These are phyloP conservation scores for Eulemur coronatus DNA, from an alignment of 2,797 vertebrate genomes.

Conservation along the genomic window DNA sequence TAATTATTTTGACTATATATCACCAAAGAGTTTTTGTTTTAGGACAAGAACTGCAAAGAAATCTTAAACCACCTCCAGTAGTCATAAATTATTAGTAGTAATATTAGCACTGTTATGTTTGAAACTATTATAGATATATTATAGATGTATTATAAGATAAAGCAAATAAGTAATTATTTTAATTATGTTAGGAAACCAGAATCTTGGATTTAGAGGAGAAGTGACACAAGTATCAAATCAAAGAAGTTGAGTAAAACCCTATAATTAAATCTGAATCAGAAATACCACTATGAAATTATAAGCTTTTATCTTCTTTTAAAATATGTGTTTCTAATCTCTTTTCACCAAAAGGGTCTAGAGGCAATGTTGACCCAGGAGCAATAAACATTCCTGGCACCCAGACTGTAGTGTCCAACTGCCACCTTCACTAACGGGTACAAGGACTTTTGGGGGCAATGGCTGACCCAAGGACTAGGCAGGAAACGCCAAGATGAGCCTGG, in stretches of 20 bases:
- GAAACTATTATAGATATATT: background rate
- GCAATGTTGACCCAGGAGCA: background rate
- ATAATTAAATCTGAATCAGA: background rate
- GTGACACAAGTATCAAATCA: background rate
- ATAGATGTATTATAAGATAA: background rate
- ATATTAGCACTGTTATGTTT: background rate
- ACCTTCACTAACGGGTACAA: background rate
- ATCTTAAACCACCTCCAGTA: background rate
- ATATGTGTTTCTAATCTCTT: background rate
- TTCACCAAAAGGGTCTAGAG: background rate
- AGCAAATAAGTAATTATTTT: background rate
- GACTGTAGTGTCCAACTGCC: background rate
- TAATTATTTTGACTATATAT: background rate
- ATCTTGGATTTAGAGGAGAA: background rate
- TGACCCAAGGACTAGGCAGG: background rate
- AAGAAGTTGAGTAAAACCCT: background rate
- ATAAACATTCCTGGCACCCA: background rate
- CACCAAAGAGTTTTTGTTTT: background rate
- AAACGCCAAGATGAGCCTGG: background rate
- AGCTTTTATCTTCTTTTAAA: background rate
- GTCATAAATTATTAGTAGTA: background rate
- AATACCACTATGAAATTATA: background rate
- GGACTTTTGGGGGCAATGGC: background rate
- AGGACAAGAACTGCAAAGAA: background rate
- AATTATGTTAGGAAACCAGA: background rate